Conservation (phyloP, 2,113 vertebrate species). For the Eubucco bourcierii region DNA sequence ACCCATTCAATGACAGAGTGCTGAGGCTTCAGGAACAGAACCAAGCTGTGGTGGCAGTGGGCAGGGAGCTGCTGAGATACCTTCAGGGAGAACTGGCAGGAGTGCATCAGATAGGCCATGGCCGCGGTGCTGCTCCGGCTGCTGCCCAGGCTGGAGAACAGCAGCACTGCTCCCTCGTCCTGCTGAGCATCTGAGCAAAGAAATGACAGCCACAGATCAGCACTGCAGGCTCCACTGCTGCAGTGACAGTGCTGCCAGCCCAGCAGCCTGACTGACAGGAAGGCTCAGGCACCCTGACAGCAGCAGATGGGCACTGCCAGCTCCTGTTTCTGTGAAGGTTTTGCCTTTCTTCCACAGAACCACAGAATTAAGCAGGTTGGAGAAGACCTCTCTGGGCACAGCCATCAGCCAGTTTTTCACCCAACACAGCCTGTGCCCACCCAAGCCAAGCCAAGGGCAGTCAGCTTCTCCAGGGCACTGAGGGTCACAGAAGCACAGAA, state of each 20-base stretch:
- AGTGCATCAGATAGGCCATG: conserved; percentile 84
- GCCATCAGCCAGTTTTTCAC: too few relatives aligned
- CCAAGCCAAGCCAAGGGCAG: too few relatives aligned
- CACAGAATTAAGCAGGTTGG: too few relatives aligned
- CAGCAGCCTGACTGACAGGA: neutral
- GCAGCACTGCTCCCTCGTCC: conserved; percentile 64
- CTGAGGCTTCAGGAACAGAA: neutral
- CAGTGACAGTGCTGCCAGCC: neutral
- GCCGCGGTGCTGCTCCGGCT: conserved; percentile 79
- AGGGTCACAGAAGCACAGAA: too few relatives aligned
- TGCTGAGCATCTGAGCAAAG: conserved; percentile 63
- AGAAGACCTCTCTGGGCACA: too few relatives aligned
- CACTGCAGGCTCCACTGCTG: too few relatives aligned
- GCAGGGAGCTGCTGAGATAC: conserved; percentile 26
- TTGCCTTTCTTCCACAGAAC: neutral
- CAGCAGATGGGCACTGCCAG: conserved; percentile 32
- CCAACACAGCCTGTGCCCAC: too few relatives aligned
- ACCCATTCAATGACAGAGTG: neutral
- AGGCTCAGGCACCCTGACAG: neutral
- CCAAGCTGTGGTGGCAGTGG: neutral
- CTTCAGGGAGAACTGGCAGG: conserved; percentile 77
- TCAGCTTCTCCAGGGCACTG: too few relatives aligned
- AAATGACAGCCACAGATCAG: neutral
- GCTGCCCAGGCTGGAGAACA: conserved; percentile 81
- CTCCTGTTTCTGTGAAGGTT: neutral